Evolutionary conservation across 1,140 invertebrate species (phyloP).

Genomic region (Rhagoletis zephyria): DNA sequence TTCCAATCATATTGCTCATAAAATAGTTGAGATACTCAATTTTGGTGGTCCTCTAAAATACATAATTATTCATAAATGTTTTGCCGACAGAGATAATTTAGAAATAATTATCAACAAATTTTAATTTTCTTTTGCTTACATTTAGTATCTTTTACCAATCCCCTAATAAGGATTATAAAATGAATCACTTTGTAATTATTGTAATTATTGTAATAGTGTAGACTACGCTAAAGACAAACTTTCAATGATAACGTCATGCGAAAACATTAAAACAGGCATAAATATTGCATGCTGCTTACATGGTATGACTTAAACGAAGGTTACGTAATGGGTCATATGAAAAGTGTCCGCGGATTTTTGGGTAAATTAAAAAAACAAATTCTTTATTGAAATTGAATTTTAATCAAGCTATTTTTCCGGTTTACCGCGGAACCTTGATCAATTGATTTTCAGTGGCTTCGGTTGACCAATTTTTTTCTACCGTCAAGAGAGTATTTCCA

Average conservation of each 20-base stretch:
- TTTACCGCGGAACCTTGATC: too few relatives aligned
- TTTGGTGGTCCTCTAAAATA: not conserved
- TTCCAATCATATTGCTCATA: too few relatives aligned
- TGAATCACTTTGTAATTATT: not conserved
- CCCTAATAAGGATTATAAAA: not conserved
- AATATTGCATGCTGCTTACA: not conserved
- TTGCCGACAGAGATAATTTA: not conserved
- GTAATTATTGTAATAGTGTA: too few relatives aligned
- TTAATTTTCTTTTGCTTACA: not conserved
- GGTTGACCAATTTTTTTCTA: too few relatives aligned
- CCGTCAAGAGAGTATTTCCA: too few relatives aligned
- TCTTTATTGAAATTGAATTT: too few relatives aligned
- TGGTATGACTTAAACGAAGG: not conserved
- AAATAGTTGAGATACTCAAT: not conserved
- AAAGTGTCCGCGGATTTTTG: too few relatives aligned
- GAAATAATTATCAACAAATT: not conserved
- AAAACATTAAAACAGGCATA: constrained; percentile 17
- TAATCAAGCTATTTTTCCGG: too few relatives aligned
- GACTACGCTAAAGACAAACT: not conserved
- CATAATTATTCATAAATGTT: not conserved
- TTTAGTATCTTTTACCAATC: not conserved
- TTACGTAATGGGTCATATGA: too few relatives aligned
- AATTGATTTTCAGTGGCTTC: too few relatives aligned
- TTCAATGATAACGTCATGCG: constrained; percentile 2
- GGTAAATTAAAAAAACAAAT: too few relatives aligned